These are phyloP conservation scores for Bombus pascuorum DNA, from an alignment of 1,140 invertebrate species.

Conservation along the genomic window DNA sequence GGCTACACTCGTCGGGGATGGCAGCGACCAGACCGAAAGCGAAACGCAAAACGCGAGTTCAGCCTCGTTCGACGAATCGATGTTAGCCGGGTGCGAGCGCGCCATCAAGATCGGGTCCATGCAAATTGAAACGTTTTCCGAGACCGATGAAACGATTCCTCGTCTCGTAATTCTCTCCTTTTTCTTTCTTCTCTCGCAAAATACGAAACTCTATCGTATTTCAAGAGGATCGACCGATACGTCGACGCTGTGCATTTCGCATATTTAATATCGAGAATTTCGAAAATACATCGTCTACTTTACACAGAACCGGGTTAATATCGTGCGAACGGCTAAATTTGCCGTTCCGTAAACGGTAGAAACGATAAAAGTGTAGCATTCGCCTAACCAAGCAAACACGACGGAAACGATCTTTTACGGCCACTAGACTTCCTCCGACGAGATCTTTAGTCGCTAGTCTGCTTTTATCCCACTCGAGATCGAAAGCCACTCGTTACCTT, in stretches of 20 bases:
- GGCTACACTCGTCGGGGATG: background rate
- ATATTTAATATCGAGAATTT: background rate
- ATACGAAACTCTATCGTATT: no score
- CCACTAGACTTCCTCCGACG: background rate
- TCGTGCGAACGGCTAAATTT: background rate
- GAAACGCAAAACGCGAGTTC: slow-evolving; percentile 29
- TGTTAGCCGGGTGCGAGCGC: background rate
- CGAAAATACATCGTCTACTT: background rate
- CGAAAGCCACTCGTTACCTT: background rate
- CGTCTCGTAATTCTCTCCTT: background rate
- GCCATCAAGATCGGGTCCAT: background rate
- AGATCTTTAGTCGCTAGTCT: slow-evolving; percentile 10
- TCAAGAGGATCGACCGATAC: no score
- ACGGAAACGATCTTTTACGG: background rate
- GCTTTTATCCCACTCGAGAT: slow-evolving; percentile 2
- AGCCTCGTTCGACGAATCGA: background rate
- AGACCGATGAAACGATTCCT: no score
- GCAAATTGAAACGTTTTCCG: slow-evolving; percentile 1
- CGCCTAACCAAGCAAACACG: background rate
- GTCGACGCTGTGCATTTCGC: no score
- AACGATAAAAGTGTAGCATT: no score
- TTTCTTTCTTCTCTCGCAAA: no score
- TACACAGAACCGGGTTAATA: fast-evolving
- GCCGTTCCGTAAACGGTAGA: no score
- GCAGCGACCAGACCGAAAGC: background rate